Percentiles rank a stretch among this genome's conserved stretches.
Conservation (phyloP, 2,113 vertebrate genomes). For the Panthera tigris region DNA sequence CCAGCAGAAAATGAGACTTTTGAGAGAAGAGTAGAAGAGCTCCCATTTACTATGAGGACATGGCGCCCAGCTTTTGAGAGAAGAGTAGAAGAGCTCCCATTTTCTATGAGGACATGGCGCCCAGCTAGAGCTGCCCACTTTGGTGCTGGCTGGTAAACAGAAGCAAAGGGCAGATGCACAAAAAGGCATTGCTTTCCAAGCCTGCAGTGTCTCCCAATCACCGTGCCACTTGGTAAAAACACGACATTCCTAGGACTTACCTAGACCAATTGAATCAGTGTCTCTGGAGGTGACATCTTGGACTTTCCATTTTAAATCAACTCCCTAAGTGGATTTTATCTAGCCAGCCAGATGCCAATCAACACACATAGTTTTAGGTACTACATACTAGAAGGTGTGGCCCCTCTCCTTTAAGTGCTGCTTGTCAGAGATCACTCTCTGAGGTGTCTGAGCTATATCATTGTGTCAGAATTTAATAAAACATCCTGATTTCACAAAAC, state of each 20-base stretch:
- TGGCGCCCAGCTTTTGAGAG: neutral
- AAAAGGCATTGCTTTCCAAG: neutral
- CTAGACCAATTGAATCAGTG: neutral
- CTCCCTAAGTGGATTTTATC: neutral
- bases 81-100: neutral
- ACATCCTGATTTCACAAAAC: neutral
- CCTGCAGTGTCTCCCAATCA: no score
- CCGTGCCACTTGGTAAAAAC: neutral
- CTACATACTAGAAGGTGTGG: neutral
- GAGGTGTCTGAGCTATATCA: neutral
- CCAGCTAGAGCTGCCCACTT: rapidly evolving
- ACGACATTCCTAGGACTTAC: neutral
- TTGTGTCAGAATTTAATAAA: neutral
- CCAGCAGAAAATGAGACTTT: neutral
- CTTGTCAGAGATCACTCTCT: neutral
- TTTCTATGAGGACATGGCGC: neutral
- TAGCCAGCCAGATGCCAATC: neutral
- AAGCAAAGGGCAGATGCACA: neutral
- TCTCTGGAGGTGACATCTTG: neutral
- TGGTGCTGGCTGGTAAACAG: neutral
- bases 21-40: neutral
- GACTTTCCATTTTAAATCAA: slow-evolving; percentile 26
- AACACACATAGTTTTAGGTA: neutral
- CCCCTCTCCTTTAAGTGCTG: neutral
- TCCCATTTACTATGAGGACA: neutral